Conservation (phyloP, 2,797 vertebrate genomes). For the Megaceryle alcyon region DNA sequence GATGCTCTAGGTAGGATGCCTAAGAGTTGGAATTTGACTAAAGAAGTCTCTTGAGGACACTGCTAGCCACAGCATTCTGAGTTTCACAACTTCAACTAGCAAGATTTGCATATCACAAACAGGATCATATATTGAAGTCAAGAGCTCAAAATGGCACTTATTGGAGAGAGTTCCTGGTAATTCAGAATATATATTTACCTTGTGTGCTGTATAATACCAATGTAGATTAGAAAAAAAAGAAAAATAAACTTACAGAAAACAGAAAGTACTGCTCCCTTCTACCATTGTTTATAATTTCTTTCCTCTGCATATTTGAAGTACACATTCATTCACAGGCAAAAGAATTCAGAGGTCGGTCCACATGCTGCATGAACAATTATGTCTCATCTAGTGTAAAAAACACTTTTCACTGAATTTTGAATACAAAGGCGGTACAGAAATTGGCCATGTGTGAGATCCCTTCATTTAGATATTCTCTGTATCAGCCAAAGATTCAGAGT, state of each 20-base stretch:
- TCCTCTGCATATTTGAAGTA: background rate
- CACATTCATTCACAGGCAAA: background rate
- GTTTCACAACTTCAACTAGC: background rate
- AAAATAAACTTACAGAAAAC: accelerated
- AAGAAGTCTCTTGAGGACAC: background rate
- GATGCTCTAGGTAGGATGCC: background rate
- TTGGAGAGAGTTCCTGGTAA: background rate
- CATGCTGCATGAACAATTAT: background rate
- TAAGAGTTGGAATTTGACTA: background rate
- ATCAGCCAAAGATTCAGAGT: background rate
- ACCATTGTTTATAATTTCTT: background rate
- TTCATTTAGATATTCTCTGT: background rate
- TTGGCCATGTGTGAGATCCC: background rate
- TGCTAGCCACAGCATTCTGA: background rate
- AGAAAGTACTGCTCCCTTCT: background rate
- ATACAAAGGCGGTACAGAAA: background rate
- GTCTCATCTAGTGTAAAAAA: background rate
- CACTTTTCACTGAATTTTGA: background rate
- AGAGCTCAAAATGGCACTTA: background rate
- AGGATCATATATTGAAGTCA: background rate
- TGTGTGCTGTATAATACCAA: background rate
- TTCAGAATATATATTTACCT: background rate
- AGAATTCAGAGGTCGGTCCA: background rate
- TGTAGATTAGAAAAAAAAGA: background rate
- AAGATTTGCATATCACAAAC: background rate